These are phyloP conservation scores for Romanogobio albipinnatus DNA, from an alignment of 2,113 vertebrate genomes.

Conservation along the genomic window DNA sequence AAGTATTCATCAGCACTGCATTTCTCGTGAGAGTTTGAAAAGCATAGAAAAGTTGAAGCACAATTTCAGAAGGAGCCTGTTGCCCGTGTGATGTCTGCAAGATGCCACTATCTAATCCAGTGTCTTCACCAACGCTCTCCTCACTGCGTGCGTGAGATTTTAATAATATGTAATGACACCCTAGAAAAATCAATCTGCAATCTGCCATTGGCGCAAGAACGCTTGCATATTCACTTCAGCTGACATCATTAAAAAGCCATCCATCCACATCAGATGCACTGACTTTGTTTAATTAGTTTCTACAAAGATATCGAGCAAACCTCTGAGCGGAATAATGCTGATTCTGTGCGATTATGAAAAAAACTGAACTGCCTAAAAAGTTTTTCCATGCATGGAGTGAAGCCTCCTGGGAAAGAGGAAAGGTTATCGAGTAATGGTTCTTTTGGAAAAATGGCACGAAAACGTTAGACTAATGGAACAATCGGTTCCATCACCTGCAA, in stretches of 20 bases:
- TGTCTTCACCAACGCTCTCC: conserved; percentile 33
- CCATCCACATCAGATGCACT: conserved; percentile 79
- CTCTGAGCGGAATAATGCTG: conserved; percentile 69
- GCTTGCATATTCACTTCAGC: conserved; percentile 82
- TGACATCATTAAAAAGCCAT: conserved; percentile 92
- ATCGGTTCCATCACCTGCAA: not conserved
- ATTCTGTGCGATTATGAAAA: conserved; percentile 72
- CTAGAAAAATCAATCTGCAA: conserved; percentile 79
- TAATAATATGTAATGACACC: conserved; percentile 77
- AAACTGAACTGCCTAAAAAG: conserved; percentile 42
- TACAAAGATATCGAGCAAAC: conserved; percentile 84
- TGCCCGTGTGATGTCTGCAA: conserved; percentile 36
- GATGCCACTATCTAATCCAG: conserved; percentile 12
- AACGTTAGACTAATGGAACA: conserved; percentile 12
- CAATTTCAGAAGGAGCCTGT: not conserved
- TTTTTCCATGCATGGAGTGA: conserved; percentile 23
- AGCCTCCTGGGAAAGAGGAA: conserved; percentile 17
- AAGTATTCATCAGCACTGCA: not conserved
- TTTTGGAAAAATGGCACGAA: conserved; percentile 31
- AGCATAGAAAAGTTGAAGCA: not conserved
- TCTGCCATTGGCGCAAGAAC: conserved; percentile 67
- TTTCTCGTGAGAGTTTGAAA: not conserved
- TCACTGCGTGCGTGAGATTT: conserved; percentile 66
- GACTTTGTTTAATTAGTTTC: conserved; percentile 90
- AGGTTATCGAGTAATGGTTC: conserved; percentile 24